These are phyloP conservation scores for Bradypodion ventrale DNA, from an alignment of 2,797 vertebrate genomes.

Conservation along the genomic window DNA sequence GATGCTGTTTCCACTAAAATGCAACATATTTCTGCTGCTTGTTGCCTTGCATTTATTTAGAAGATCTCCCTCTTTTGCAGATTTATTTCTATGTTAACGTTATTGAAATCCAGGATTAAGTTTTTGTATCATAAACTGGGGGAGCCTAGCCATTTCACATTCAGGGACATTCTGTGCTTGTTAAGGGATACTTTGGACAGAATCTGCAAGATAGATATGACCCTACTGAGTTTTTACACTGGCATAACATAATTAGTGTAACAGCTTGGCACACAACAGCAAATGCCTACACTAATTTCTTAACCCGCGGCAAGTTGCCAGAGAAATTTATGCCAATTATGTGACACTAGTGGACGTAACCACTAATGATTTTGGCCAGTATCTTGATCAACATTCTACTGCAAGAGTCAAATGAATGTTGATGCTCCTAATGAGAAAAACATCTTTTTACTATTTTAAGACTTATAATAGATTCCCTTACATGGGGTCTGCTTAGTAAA, in stretches of 20 bases:
- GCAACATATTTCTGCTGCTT: slow-evolving; percentile 28
- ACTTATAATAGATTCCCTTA: neutral
- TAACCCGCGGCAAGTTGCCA: no score
- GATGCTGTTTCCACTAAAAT: slow-evolving; percentile 40
- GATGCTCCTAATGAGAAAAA: neutral
- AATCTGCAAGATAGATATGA: neutral
- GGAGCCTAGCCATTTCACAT: slow-evolving; percentile 50
- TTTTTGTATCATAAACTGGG: neutral
- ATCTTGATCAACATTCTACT: neutral
- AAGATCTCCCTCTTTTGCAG: neutral
- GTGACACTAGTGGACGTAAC: no score
- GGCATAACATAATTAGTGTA: no score
- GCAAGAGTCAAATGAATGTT: neutral
- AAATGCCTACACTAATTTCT: no score
- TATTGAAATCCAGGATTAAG: slow-evolving; percentile 39
- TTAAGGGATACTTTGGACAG: neutral
- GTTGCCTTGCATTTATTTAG: neutral
- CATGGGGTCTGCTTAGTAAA: neutral
- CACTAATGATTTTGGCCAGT: no score
- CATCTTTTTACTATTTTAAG: neutral
- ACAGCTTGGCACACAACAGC: no score
- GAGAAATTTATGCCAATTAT: no score
- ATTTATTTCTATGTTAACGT: neutral
- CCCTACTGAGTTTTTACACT: no score
- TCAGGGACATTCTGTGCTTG: neutral